These are phyloP conservation scores for Pygocentrus nattereri DNA, from an alignment of 2,797 vertebrate genomes.

Conservation along the genomic window DNA sequence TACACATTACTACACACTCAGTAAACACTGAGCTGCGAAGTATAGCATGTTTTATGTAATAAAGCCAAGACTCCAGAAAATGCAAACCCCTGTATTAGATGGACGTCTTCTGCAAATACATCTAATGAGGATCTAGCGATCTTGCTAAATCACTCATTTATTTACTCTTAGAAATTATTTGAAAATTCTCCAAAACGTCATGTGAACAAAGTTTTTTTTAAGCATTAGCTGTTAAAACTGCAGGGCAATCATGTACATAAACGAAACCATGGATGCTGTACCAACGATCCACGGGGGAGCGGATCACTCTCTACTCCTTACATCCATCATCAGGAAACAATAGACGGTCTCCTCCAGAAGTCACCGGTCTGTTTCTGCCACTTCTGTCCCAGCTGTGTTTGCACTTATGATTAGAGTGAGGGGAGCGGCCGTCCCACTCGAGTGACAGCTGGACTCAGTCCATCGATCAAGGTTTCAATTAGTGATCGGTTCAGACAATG, in stretches of 20 bases:
- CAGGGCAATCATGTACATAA: not conserved
- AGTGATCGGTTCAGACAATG: slow-evolving; percentile 35
- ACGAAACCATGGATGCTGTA: not conserved
- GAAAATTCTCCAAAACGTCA: not conserved
- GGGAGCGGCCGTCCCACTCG: slow-evolving; percentile 61
- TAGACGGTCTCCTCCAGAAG: slow-evolving; percentile 61
- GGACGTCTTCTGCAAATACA: not conserved
- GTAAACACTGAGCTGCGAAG: not conserved
- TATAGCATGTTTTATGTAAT: not conserved
- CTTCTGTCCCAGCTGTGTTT: slow-evolving; percentile 78
- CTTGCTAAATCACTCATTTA: not conserved
- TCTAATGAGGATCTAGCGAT: not conserved
- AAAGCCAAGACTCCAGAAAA: not conserved
- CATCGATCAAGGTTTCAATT: slow-evolving; percentile 78
- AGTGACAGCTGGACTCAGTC: slow-evolving; percentile 66
- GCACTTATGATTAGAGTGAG: slow-evolving; percentile 71
- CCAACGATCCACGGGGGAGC: not conserved
- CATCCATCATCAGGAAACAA: slow-evolving; percentile 74
- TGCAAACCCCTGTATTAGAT: no score
- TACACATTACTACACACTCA: no score
- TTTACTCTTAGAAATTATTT: not conserved
- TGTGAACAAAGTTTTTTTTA: no score
- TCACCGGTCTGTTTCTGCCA: slow-evolving; percentile 57
- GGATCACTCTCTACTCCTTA: not conserved
- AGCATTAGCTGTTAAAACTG: not conserved